Percentiles rank a stretch among this genome's conserved stretches.
Conservation (phyloP, 2,113 vertebrate genomes). For the Cyanoliseus patagonus region DNA sequence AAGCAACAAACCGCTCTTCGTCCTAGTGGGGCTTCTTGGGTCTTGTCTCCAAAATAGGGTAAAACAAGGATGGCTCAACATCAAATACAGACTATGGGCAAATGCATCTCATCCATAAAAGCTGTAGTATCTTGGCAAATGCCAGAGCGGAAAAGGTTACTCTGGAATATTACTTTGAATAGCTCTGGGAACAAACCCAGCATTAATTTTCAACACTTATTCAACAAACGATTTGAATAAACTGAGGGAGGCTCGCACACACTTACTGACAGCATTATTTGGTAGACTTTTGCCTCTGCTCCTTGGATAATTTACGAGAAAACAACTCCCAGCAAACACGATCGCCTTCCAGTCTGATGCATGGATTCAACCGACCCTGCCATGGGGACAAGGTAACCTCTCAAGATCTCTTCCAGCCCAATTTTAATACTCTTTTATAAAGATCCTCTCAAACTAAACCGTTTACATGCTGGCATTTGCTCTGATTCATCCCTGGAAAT, state of each 20-base stretch:
- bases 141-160: background rate
- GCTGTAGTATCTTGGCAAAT: background rate
- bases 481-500: conserved; percentile 5
- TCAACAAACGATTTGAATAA: conserved; percentile 12
- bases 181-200: conserved; percentile 36
- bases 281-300: conserved; percentile 8
- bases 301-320: background rate
- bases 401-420: background rate
- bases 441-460: background rate
- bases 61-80: background rate
- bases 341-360: background rate
- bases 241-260: background rate
- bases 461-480: background rate
- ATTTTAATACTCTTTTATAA: background rate
- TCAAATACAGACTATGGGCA: background rate
- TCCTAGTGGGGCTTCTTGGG: background rate
- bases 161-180: conserved; percentile 2
- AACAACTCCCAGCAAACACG: background rate
- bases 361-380: background rate
- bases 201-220: conserved; percentile 31
- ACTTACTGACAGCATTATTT: background rate
- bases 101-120: background rate
- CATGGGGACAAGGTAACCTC: background rate
- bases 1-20: background rate
- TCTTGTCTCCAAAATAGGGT: background rate